Percentiles rank a stretch among this genome's conserved stretches.
Evolutionary conservation across 2,888 invertebrate genomes (phyloP).

Genomic region (Empis stercorea): DNA sequence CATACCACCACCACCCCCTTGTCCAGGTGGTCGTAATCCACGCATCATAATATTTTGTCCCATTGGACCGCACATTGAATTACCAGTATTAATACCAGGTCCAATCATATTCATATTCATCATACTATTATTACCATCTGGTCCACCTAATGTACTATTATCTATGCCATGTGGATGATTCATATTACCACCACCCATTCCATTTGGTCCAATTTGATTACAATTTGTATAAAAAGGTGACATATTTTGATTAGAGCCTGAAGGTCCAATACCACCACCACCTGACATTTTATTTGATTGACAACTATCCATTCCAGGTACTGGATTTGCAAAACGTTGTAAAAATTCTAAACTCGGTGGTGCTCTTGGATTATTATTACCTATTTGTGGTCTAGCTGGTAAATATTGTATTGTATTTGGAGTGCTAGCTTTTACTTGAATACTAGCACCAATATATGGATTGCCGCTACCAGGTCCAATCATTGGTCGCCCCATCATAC

Average conservation of each 20-base stretch:
- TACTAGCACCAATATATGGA: conserved; percentile 52
- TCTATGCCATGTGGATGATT: conserved; percentile 17
- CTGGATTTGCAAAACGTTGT: conserved; percentile 74
- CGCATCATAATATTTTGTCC: conserved; percentile 33
- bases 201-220: conserved; percentile 27
- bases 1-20: conserved; percentile 17
- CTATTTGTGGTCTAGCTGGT: conserved; percentile 84
- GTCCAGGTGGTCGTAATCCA: conserved; percentile 40
- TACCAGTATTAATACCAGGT: conserved; percentile 15
- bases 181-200: conserved; percentile 31
- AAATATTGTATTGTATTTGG: conserved; percentile 97
- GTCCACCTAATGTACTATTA: conserved; percentile 28
- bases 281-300: conserved; percentile 11
- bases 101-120: conserved; percentile 20
- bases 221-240: conserved; percentile 29
- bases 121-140: conserved; percentile 29
- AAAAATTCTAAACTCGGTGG: conserved; percentile 84
- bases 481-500: conserved; percentile 54
- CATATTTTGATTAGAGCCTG: conserved; percentile 18
- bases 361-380: conserved; percentile 55
- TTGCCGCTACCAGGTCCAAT: conserved; percentile 41
- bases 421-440: conserved; percentile 90
- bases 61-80: conserved; percentile 15
- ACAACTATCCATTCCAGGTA: neutral
- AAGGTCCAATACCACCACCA: conserved; percentile 4